Evolutionary conservation across 2,113 vertebrate species (phyloP).

Genomic region (Colius striatus): DNA sequence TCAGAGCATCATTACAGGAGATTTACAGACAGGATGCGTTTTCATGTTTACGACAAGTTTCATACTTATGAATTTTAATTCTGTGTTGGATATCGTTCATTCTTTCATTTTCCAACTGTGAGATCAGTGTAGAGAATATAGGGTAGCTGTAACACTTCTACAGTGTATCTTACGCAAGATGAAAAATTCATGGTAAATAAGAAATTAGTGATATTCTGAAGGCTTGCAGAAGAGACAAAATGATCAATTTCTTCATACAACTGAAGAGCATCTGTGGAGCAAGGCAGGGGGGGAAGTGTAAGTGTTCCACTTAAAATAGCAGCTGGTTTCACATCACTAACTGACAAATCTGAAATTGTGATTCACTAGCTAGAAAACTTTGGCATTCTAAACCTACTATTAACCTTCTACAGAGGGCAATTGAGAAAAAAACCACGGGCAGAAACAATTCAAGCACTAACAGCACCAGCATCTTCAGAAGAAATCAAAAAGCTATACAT

Average conservation of each 20-base stretch:
- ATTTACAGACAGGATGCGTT: slow-evolving; percentile 34
- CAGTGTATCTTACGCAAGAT: background rate
- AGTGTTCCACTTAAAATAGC: slow-evolving; percentile 27
- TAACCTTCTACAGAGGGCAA: slow-evolving; percentile 56
- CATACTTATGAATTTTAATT: slow-evolving; percentile 40
- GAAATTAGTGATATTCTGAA: slow-evolving; percentile 47
- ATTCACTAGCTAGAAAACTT: slow-evolving; percentile 50
- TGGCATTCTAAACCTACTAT: slow-evolving; percentile 46
- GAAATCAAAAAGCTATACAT: slow-evolving; percentile 29
- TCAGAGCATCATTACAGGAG: background rate
- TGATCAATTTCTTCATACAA: slow-evolving; percentile 29
- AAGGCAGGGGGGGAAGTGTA: background rate
- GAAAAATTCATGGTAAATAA: slow-evolving; percentile 20
- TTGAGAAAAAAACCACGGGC: background rate
- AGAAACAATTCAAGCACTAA: slow-evolving; percentile 12
- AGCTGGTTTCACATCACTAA: slow-evolving; percentile 54
- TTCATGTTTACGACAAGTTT: slow-evolving; percentile 15
- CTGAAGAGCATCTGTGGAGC: slow-evolving; percentile 2
- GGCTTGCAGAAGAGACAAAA: slow-evolving; percentile 29
- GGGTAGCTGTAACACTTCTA: background rate
- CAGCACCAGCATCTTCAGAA: background rate
- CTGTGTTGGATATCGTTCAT: slow-evolving; percentile 21
- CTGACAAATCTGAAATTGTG: slow-evolving; percentile 45
- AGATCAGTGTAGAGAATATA: background rate
- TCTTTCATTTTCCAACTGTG: slow-evolving; percentile 49